These are phyloP conservation scores for Hippasteria phrygiana DNA, from an alignment of 53 echinoderm and acorn worm species.

Conservation along the genomic window DNA sequence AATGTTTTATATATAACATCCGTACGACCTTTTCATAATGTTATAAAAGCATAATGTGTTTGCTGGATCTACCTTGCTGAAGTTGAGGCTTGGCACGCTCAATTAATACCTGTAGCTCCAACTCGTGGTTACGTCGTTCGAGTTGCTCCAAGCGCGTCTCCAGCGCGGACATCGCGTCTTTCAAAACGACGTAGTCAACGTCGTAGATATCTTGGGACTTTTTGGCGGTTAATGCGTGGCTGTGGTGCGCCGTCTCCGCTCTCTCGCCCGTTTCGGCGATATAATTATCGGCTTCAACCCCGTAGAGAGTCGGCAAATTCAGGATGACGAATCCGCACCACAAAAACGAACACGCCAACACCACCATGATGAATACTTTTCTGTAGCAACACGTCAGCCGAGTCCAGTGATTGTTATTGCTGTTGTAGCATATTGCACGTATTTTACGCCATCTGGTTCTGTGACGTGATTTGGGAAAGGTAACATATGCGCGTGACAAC, in stretches of 20 bases:
- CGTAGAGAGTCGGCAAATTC: background rate
- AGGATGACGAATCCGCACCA: constrained; percentile 22
- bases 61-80: background rate
- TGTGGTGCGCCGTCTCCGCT: too few species aligned
- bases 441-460: background rate
- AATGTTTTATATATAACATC: too few species aligned
- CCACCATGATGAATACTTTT: constrained; percentile 4
- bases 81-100: background rate
- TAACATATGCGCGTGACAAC: constrained; percentile 22
- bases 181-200: constrained; percentile 13
- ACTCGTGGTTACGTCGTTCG: constrained; percentile 36
- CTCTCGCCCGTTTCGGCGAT: background rate
- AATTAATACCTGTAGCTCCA: background rate
- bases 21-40: too few species aligned
- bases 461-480: constrained; percentile 16
- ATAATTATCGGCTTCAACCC: background rate
- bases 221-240: background rate
- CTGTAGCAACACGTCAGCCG: background rate
- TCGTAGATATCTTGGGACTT: background rate
- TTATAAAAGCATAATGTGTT: too few species aligned
- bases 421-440: background rate
- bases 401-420: background rate
- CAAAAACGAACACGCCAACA: constrained; percentile 9
- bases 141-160: background rate
- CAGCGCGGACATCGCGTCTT: constrained; percentile 1